Evolutionary conservation across 2,888 invertebrate genomes (phyloP), one percentile per base, ranked within the genome.

Genomic region (Hoplodrina blanda): DNA sequence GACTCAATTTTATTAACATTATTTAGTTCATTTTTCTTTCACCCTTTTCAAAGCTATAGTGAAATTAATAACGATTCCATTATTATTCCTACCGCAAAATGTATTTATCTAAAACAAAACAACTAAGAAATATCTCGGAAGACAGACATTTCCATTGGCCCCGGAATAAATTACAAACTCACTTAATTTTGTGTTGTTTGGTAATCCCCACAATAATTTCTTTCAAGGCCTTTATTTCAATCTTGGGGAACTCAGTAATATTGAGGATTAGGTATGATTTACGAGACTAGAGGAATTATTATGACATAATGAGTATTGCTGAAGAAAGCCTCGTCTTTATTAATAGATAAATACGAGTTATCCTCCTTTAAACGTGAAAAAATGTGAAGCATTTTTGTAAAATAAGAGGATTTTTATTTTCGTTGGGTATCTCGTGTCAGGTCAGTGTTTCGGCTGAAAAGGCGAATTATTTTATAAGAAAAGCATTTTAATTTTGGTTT

Each of bases 101-200:
- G 72, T 85, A 89, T 88, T 88, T 87, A 88, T 87, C 81, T 86
- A 82, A 87, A 89, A 89, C 85, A 87, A 88, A 91, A 89, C 86
- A 90, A 90, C 78, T 85, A 83, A 87, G 85, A 83, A 90, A 90
- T 89, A 89, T 89, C 79, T 86, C 73, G 65, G 73, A 84, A 85
- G 82, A 84, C 87, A 84, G 87, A 85, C 88, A 87, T 87, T 90
- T 86, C 82, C 78, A 87, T 85, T 87, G 85, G 84, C 85, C 83
- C 84, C 82, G 76, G 88, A 89, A 91, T 91, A 90, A 91, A 90
- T 91, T 90, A 88, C 87, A 87, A 91, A 90, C 88, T 91, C 89
- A 87, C 88, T 90, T 90, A 89, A 90, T 91, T 89, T 89, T 84
- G 84, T 87, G 88, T 90, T 91, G 88, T 91, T 91, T 90, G 88